Evolutionary conservation across 2,888 invertebrate species (phyloP).

Genomic region (Margaritifera margaritifera): DNA sequence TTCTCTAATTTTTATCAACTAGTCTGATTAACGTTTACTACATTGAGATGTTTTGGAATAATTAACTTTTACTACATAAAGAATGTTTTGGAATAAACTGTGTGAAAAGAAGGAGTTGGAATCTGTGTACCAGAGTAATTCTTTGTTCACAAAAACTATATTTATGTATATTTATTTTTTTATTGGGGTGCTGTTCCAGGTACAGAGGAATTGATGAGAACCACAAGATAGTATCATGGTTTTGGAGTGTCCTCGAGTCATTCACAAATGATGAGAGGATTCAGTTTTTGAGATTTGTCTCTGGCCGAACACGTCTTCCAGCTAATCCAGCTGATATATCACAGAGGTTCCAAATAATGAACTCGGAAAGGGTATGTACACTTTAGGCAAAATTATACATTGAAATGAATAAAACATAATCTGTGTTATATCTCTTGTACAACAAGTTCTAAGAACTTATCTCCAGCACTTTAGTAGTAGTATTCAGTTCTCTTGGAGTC

Average conservation of each 20-base stretch:
- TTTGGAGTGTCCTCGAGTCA: slow-evolving; percentile 79
- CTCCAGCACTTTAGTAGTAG: no score
- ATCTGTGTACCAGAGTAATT: no score
- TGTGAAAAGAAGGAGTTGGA: no score
- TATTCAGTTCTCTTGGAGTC: no score
- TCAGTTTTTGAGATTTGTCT: slow-evolving; percentile 80
- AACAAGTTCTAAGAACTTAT: no score
- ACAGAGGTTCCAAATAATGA: slow-evolving; percentile 78
- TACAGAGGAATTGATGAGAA: slow-evolving; percentile 80
- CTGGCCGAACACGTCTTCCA: slow-evolving; percentile 79
- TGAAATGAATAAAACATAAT: not conserved
- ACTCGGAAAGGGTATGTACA: slow-evolving; percentile 69
- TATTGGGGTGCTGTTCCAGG: slow-evolving; percentile 64
- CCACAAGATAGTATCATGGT: slow-evolving; percentile 78
- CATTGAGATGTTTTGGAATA: no score
- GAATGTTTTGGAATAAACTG: no score
- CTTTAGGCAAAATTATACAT: not conserved
- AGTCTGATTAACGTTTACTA: no score
- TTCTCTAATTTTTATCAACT: no score
- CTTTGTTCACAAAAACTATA: no score
- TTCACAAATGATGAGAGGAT: slow-evolving; percentile 80
- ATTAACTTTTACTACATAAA: no score
- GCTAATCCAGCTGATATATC: slow-evolving; percentile 80
- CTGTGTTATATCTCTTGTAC: not conserved
- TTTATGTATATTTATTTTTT: no score